These are phyloP conservation scores for Sphyrna mokarran DNA, from an alignment of 2,113 vertebrate genomes.

Conservation along the genomic window DNA sequence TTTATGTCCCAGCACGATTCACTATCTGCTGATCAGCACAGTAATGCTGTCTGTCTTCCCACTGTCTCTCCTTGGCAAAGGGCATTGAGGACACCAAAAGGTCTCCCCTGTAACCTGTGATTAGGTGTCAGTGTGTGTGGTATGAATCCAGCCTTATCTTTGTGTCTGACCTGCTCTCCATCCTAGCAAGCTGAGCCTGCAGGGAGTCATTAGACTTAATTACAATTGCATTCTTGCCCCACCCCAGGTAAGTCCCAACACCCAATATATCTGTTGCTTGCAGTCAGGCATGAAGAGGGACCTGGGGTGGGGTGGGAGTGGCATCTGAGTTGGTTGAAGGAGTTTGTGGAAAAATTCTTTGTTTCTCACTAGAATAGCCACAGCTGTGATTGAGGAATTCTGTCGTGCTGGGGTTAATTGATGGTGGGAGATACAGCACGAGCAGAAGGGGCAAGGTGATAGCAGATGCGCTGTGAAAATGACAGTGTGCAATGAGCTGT, in stretches of 20 bases:
- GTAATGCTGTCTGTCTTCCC: neutral
- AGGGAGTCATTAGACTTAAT: neutral
- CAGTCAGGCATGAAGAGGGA: neutral
- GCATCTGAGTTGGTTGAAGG: neutral
- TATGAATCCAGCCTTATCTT: neutral
- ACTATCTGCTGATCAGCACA: neutral
- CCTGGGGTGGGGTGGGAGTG: neutral
- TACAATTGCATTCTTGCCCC: neutral
- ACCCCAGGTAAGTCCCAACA: neutral
- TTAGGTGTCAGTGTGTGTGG: neutral
- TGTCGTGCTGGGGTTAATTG: neutral
- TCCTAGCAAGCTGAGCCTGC: neutral
- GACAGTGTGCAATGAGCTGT: neutral
- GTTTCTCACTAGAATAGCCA: neutral
- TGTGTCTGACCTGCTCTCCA: neutral
- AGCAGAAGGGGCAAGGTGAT: neutral
- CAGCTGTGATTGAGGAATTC: neutral
- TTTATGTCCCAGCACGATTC: neutral
- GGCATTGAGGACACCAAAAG: neutral
- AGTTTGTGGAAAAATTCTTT: neutral
- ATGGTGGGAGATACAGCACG: neutral
- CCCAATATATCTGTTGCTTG: neutral
- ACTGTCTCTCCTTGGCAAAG: neutral
- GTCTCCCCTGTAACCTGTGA: neutral
- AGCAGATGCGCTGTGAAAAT: neutral